Evolutionary conservation across 2,888 invertebrate species (phyloP).

Genomic region (Ormyrus pomaceus): DNA sequence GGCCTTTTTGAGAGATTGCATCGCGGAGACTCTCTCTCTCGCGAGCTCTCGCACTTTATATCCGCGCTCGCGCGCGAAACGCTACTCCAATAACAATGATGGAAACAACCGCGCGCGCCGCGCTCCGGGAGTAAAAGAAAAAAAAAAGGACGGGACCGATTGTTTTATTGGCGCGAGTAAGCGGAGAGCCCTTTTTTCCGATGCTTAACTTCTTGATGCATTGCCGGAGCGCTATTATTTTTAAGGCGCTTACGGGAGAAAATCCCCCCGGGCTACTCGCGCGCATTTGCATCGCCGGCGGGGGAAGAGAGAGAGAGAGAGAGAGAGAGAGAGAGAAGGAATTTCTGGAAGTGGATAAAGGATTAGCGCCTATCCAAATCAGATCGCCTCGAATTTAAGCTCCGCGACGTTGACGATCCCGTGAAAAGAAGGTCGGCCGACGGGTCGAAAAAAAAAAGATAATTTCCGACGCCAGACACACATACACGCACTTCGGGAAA

Average conservation of each 20-base stretch:
- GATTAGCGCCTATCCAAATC: slow-evolving; percentile 15
- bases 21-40: not conserved
- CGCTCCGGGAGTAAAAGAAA: not conserved
- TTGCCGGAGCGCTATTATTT: not conserved
- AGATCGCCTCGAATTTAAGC: slow-evolving; percentile 19
- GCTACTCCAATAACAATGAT: slow-evolving; percentile 45
- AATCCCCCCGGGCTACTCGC: too few species aligned
- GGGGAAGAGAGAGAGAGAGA: too few species aligned
- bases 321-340: too few species aligned
- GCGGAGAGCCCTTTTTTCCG: not conserved
- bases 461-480: too few species aligned
- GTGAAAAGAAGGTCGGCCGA: slow-evolving; percentile 5
- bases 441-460: not conserved
- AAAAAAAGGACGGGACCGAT: not conserved
- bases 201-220: slow-evolving; percentile 20
- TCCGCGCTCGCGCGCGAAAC: slow-evolving; percentile 1
- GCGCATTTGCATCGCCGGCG: too few species aligned
- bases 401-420: not conserved
- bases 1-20: slow-evolving; percentile 40
- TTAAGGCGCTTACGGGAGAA: not conserved
- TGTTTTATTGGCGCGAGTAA: slow-evolving; percentile 15
- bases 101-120: slow-evolving; percentile 1
- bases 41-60: not conserved
- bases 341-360: too few species aligned
- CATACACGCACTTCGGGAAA: slow-evolving; percentile 3